A percentile compares a stretch with the other conserved stretches of the same genome.
These are phyloP conservation scores for Aurelia sp. DNA, from an alignment of 30 jellyfish, hydroid and myxozoan species.

Conservation along the genomic window DNA sequence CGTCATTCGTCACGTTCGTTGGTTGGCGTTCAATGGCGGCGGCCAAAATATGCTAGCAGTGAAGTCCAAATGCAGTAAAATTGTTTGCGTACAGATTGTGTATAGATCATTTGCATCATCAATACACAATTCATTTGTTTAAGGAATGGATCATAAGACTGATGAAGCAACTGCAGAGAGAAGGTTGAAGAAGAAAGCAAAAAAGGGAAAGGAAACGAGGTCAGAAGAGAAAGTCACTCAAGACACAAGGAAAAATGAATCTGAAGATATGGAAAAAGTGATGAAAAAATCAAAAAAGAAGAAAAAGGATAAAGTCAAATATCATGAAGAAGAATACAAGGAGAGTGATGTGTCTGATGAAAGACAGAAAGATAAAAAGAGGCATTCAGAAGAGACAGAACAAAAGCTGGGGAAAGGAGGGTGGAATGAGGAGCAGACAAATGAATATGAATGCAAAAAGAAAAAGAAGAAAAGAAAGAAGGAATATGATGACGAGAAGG, in stretches of 20 bases:
- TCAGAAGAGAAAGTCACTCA: not conserved
- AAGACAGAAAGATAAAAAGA: not conserved
- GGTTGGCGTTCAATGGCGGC: no score
- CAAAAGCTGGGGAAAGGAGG: not conserved
- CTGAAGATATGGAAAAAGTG: not conserved
- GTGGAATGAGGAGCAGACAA: not conserved
- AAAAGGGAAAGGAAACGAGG: not conserved
- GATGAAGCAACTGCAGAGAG: no score
- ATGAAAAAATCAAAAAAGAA: not conserved
- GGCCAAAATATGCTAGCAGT: no score
- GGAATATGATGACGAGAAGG: not conserved
- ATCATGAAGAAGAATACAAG: not conserved
- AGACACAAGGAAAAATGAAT: not conserved
- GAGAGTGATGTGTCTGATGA: not conserved
- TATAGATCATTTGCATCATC: no score
- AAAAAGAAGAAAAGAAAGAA: slow-evolving; percentile 4
- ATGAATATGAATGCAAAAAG: slow-evolving; percentile 20
- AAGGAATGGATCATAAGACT: no score
- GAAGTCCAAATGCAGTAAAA: no score
- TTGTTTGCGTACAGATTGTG: no score
- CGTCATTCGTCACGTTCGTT: no score
- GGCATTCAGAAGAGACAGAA: not conserved
- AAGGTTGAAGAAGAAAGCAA: slow-evolving; percentile 8
- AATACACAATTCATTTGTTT: no score
- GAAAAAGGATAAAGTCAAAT: not conserved